Conservation (phyloP, 2,797 vertebrate species). For the Pelodytes ibericus region DNA sequence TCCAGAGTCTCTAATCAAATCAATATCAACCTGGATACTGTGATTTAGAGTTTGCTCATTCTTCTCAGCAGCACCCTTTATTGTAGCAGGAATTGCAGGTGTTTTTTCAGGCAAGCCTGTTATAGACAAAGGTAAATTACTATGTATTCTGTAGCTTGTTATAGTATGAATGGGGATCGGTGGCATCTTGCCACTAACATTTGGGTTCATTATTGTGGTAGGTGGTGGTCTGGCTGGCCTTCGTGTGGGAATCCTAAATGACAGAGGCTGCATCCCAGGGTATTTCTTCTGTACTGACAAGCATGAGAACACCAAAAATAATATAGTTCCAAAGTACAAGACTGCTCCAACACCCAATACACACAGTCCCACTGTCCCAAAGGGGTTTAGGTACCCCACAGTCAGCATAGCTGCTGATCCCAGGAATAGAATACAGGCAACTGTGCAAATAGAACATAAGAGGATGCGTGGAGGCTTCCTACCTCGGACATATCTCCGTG, state of each 20-base stretch:
- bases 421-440: conserved; percentile 36
- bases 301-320: conserved; percentile 46
- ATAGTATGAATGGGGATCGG: not conserved
- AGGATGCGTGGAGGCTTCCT: conserved; percentile 45
- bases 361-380: conserved; percentile 42
- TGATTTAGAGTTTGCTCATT: conserved; percentile 11
- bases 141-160: conserved; percentile 27
- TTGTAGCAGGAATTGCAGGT: not conserved
- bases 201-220: conserved; percentile 17
- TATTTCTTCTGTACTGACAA: conserved; percentile 49
- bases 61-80: not conserved
- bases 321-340: conserved; percentile 39
- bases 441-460: conserved; percentile 30
- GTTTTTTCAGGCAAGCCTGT: not conserved
- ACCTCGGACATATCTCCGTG: conserved; percentile 22
- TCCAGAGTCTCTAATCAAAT: not conserved
- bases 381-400: conserved; percentile 49
- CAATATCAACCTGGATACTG: not conserved
- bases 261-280: conserved; percentile 44
- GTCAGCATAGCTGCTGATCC: conserved; percentile 35
- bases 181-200: conserved; percentile 21
- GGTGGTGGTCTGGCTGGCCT: conserved; percentile 18
- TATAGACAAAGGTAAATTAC: conserved; percentile 19
- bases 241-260: conserved; percentile 34
- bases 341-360: conserved; percentile 48